These are phyloP conservation scores for Lottia scabra DNA, from an alignment of 2,888 invertebrate species.

Conservation along the genomic window DNA sequence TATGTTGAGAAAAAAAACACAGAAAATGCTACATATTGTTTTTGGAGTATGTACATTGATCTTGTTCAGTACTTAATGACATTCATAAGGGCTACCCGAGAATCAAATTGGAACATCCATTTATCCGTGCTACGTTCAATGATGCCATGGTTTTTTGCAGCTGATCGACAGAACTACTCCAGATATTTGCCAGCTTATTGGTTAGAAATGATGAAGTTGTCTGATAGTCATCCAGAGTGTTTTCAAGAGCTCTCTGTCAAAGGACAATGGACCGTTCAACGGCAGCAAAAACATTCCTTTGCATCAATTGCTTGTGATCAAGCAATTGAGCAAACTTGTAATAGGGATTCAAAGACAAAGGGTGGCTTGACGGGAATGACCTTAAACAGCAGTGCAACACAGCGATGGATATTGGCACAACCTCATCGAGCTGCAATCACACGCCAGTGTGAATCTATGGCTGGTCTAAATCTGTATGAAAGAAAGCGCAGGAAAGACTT, in stretches of 20 bases:
- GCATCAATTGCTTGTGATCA: conserved; percentile 3
- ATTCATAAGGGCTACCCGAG: conserved; percentile 21
- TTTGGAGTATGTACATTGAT: conserved; percentile 18
- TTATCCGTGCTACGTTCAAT: conserved; percentile 11
- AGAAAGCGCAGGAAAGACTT: too few species aligned
- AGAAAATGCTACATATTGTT: conserved; percentile 9
- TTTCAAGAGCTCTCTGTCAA: not conserved
- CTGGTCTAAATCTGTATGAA: too few species aligned
- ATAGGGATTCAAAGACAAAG: conserved; percentile 10
- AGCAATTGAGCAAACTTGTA: conserved; percentile 7
- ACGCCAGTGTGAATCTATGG: not conserved
- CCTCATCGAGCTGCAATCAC: not conserved
- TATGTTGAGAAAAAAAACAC: too few species aligned
- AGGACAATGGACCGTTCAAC: conserved; percentile 1
- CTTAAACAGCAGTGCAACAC: conserved; percentile 4
- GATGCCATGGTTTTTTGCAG: conserved; percentile 26
- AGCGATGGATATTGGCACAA: conserved; percentile 6
- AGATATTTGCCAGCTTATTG: conserved; percentile 23
- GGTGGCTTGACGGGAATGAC: conserved; percentile 6
- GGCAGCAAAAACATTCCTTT: not conserved
- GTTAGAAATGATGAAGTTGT: conserved; percentile 2
- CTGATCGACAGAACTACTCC: conserved; percentile 22
- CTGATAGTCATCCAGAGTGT: not conserved
- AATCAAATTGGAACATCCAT: conserved; percentile 24
- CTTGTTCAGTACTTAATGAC: conserved; percentile 18